Conservation (phyloP, 1,140 invertebrate species). For the Drosophila micromelanica region DNA sequence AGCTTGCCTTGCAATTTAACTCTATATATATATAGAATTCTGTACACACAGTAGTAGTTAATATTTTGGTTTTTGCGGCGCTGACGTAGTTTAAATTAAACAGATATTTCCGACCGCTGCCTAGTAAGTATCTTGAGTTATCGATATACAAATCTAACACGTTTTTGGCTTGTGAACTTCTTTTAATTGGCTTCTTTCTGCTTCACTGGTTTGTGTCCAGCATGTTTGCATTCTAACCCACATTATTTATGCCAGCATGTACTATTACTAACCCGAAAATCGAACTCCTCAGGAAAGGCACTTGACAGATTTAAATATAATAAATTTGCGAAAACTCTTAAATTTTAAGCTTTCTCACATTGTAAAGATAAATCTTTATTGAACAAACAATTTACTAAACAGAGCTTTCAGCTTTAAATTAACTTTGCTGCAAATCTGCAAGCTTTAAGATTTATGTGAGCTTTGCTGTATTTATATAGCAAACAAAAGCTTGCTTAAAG, state of each 20-base stretch:
- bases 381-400: too few species aligned
- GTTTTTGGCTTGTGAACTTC: background rate
- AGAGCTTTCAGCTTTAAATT: too few species aligned
- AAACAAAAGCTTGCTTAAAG: too few species aligned
- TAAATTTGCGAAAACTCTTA: background rate
- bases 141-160: background rate
- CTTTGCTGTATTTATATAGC: too few species aligned
- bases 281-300: background rate
- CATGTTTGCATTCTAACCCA: constrained; percentile 52
- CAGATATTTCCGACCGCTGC: constrained; percentile 38
- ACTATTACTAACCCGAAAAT: constrained; percentile 11
- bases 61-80: constrained; percentile 39
- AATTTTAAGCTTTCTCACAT: too few species aligned
- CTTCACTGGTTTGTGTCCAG: constrained; percentile 40
- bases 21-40: too few species aligned
- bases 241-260: constrained; percentile 9
- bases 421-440: too few species aligned
- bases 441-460: too few species aligned
- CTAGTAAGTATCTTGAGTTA: constrained; percentile 64
- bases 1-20: too few species aligned
- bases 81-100: constrained; percentile 53
- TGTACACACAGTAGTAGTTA: too few species aligned
- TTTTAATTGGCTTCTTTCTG: constrained; percentile 36
- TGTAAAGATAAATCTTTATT: too few species aligned
- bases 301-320: background rate